Percentiles rank a stretch among this genome's conserved stretches.
Evolutionary conservation across 2,113 vertebrate genomes (phyloP).

Genomic region (Dasyornis broadbenti): DNA sequence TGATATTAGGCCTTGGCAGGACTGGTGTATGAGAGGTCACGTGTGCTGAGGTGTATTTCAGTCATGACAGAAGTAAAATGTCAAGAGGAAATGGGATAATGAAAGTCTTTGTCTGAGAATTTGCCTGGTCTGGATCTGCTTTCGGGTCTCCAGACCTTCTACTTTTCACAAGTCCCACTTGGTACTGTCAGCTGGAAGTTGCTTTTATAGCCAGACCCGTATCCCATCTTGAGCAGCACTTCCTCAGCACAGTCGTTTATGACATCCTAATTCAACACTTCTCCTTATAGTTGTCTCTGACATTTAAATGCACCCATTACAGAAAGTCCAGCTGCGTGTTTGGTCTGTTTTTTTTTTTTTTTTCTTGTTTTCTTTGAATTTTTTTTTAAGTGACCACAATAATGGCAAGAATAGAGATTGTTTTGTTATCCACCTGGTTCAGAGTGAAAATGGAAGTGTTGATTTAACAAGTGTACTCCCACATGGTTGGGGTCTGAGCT

Average conservation of each 20-base stretch:
- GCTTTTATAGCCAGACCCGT: not conserved
- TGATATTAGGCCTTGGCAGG: not conserved
- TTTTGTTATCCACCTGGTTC: not conserved
- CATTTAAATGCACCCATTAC: not conserved
- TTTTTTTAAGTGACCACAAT: not conserved
- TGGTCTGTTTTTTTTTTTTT: not conserved
- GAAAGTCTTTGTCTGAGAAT: not conserved
- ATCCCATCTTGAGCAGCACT: not conserved
- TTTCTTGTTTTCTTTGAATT: fast-evolving
- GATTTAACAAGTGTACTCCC: not conserved
- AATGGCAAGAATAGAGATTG: not conserved
- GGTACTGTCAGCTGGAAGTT: not conserved
- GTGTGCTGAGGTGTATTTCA: not conserved
- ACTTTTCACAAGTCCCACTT: not conserved
- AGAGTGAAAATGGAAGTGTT: not conserved
- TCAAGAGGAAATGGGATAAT: not conserved
- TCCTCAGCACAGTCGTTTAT: not conserved
- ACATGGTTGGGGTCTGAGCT: not conserved
- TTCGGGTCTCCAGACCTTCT: not conserved
- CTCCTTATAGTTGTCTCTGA: not conserved
- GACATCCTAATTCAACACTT: not conserved
- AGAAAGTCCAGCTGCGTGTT: not conserved
- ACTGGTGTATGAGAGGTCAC: not conserved
- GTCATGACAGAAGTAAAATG: not conserved
- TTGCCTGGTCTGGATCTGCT: not conserved